These are phyloP conservation scores for Sclerurus mexicanus DNA, from an alignment of 2,113 vertebrate genomes.

Conservation along the genomic window DNA sequence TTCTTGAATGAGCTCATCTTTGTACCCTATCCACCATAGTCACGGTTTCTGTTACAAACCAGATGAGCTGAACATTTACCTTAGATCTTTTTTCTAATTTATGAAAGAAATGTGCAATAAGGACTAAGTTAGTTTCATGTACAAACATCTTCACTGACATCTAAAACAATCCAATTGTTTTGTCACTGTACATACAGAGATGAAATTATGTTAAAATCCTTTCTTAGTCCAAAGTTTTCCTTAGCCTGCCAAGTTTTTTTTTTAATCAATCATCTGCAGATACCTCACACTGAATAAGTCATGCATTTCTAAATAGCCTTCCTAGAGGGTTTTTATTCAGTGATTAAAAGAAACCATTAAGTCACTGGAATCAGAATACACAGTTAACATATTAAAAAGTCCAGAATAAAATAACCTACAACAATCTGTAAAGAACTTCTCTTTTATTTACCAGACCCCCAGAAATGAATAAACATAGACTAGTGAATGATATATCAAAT, in stretches of 20 bases:
- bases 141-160: slow-evolving; percentile 17
- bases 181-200: slow-evolving; percentile 33
- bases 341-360: slow-evolving; percentile 62
- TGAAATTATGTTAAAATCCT: slow-evolving; percentile 53
- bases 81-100: slow-evolving; percentile 38
- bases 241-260: slow-evolving; percentile 17
- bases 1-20: slow-evolving; percentile 33
- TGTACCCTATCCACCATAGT: slow-evolving; percentile 1
- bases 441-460: background rate
- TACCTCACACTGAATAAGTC: slow-evolving; percentile 55
- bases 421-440: background rate
- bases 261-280: slow-evolving; percentile 64
- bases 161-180: slow-evolving; percentile 36
- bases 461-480: background rate
- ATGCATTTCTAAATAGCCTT: slow-evolving; percentile 50
- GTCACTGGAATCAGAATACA: background rate
- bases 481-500: background rate
- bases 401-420: background rate
- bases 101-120: background rate
- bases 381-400: background rate
- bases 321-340: slow-evolving; percentile 44
- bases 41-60: slow-evolving; percentile 35
- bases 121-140: slow-evolving; percentile 21
- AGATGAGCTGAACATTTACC: background rate
- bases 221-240: background rate